Evolutionary conservation across 35 echinoderm and acorn worm genomes (phyloP).

Genomic region (Ptychodera flava): DNA sequence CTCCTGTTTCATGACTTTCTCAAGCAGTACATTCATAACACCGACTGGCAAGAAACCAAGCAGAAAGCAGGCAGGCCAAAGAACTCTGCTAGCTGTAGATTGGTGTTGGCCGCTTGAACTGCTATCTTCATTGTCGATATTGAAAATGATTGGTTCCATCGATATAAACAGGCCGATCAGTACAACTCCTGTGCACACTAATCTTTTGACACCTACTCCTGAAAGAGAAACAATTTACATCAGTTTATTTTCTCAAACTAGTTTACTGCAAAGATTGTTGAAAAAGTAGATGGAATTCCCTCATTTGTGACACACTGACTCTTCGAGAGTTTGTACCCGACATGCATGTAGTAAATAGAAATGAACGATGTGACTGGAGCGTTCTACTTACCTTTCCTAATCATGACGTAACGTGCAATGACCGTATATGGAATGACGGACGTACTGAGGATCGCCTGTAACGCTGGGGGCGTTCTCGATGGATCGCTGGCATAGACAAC

Average conservation of each 20-base stretch:
- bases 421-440: conserved; percentile 82
- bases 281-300: no score
- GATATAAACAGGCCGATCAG: conserved; percentile 90
- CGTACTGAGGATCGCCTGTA: conserved; percentile 76
- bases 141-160: conserved; percentile 84
- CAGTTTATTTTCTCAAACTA: no score
- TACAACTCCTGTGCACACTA: conserved; percentile 85
- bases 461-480: conserved; percentile 35
- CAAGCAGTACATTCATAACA: conserved; percentile 70
- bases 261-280: no score
- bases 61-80: conserved; percentile 86
- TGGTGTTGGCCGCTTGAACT: neutral
- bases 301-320: no score
- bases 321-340: no score
- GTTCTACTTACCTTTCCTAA: conserved; percentile 65
- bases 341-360: no score
- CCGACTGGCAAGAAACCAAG: conserved; percentile 85
- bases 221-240: no score
- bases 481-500: conserved; percentile 88
- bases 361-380: neutral
- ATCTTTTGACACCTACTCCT: conserved; percentile 76
- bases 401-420: no score
- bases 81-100: conserved; percentile 3
- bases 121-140: conserved; percentile 25
- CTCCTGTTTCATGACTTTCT: conserved; percentile 9